Evolutionary conservation across 2,113 vertebrate species (phyloP), one percentile per base, ranked within the genome.

Genomic region (Callipepla californica): DNA sequence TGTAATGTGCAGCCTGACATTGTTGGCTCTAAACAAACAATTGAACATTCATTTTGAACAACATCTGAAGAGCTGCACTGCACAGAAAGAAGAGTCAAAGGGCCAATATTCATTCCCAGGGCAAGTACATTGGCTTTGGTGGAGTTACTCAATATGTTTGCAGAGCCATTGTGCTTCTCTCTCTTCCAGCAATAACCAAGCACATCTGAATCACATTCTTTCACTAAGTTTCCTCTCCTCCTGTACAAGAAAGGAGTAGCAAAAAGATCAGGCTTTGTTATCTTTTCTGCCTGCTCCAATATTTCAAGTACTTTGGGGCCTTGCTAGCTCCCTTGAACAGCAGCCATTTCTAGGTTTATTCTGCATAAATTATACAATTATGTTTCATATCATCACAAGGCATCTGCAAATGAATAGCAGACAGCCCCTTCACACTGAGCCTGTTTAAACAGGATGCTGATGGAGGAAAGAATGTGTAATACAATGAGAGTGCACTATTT

Each of bases 381-480:
- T 59, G 78, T 90, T 96, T 94, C 89, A 95, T 91, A 93, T 95
- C 92, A 96, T 93, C 94, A 95, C 51, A 84, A 87, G 87, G 87
- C 90, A 95, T 90, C 91, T 36, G 5, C 89, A 96, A 95, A 93
- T 94, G 93, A 87, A 77, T 76, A 95, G 92, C 95, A 96, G 92
- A 89, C 89, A 93, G 81, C 92, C 88, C 83, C 83, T 93, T 66
- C 77, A 89, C 69, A 74, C 92, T 88, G 78, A 77, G 93, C 80
- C 72, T 95, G 86, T 96, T 96, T 96, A 92, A 96, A 96, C 95
- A 96, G 93, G 95, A 96, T 96, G 81, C 94, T 2, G 80, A 80
- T 87, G 78, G 90, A 72, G 93, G 95, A 92, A 95, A 84, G 96
- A 96, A 95, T 94, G 91, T 96, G 94, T 93, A 94, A 96, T 20